Conservation (phyloP, 2,888 invertebrate genomes). For the Brachyptera putata region DNA sequence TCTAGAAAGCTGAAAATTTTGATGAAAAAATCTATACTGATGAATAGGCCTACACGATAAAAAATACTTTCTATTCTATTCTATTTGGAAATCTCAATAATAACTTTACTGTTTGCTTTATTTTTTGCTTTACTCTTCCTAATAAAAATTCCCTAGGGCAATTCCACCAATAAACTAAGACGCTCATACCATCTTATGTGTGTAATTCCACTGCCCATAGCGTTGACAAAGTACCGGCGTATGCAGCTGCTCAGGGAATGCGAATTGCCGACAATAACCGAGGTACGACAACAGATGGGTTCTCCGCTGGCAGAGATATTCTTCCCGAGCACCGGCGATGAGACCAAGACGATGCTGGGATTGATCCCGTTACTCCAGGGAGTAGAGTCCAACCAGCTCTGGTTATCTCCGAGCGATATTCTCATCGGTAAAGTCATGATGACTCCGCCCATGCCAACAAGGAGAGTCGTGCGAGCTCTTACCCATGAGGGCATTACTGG, state of each 20-base stretch:
- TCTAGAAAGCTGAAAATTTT: too few relatives aligned
- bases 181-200: too few relatives aligned
- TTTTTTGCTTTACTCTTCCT: too few relatives aligned
- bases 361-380: conserved; percentile 41
- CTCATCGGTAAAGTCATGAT: conserved; percentile 44
- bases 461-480: conserved; percentile 22
- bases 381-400: conserved; percentile 42
- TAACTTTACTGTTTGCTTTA: too few relatives aligned
- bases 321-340: conserved; percentile 40
- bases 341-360: conserved; percentile 37
- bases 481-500: conserved; percentile 26
- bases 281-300: conserved; percentile 42
- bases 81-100: too few relatives aligned
- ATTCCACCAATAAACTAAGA: too few relatives aligned
- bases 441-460: conserved; percentile 30
- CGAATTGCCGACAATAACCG: conserved; percentile 42
- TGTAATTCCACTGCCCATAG: too few relatives aligned
- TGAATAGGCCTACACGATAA: too few relatives aligned
- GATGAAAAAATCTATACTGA: too few relatives aligned
- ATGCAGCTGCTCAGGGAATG: conserved; percentile 35
- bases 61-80: too few relatives aligned
- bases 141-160: too few relatives aligned
- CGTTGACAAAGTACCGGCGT: too few relatives aligned
- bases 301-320: conserved; percentile 41
- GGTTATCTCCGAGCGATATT: conserved; percentile 47